These are phyloP conservation scores for Pristionchus pacificus DNA, from an alignment of 1,140 invertebrate genomes.

Conservation along the genomic window DNA sequence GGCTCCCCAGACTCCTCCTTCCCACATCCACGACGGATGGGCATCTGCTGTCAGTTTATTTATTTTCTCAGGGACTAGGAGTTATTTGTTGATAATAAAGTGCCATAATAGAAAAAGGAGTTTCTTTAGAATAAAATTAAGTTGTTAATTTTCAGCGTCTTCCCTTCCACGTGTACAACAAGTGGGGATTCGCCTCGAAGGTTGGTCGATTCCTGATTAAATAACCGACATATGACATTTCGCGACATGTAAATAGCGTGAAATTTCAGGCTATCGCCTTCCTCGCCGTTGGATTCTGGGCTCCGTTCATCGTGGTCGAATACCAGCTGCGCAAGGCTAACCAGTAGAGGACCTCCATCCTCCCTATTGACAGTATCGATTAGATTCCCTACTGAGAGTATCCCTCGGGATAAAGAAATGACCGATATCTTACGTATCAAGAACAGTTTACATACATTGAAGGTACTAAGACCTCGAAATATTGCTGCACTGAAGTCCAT, in stretches of 20 bases:
- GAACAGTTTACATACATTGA: not conserved
- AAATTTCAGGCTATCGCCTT: conserved; percentile 30
- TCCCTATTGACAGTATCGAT: not conserved
- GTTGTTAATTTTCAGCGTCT: conserved; percentile 44
- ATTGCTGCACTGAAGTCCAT: not conserved
- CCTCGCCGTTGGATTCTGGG: conserved; percentile 42
- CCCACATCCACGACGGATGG: conserved; percentile 41
- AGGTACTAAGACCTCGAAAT: no score
- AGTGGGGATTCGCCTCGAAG: conserved; percentile 33
- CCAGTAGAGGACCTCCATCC: conserved; percentile 10
- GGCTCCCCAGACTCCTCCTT: conserved; percentile 34
- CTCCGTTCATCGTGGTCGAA: conserved; percentile 45
- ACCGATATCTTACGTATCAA: not conserved
- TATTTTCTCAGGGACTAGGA: not conserved
- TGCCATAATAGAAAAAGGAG: not conserved
- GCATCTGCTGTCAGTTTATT: conserved; percentile 36
- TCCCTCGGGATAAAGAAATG: not conserved
- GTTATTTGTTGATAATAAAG: not conserved
- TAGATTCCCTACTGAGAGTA: not conserved
- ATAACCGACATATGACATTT: no score
- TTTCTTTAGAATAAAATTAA: no score
- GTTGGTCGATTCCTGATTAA: no score
- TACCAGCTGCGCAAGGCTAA: conserved; percentile 44
- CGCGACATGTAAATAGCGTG: not conserved
- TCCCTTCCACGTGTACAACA: conserved; percentile 41